Evolutionary conservation across 2,888 invertebrate species (phyloP), one percentile per base, ranked within the genome.

Genomic region (Tipula lateralis): DNA sequence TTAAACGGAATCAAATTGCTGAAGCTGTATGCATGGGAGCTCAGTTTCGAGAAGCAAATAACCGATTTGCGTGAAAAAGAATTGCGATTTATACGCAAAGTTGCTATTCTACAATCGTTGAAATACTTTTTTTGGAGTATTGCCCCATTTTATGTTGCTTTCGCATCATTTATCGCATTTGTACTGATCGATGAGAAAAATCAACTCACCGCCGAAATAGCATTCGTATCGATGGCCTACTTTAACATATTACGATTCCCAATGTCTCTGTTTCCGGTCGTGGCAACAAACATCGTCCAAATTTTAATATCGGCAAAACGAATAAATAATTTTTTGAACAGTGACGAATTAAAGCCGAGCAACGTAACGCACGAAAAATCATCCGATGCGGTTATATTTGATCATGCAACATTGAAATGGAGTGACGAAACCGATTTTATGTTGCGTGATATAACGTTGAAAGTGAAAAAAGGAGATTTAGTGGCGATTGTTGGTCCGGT

Each of bases 81-180:
- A 88, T 89, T 93, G 85, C 87, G 89, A 39, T 90, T 92, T 19
- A 89, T 94, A 85, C 92, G 91, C 87, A 91, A 91, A 85, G 89
- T 92, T 81, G 92, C 93, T 0, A 92, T 93, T 87, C 88, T 92
- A 4, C 90, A 91, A 87, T 91, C 92, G 19, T 89, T 34, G 0
- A 91, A 91, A 16, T 91, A 92, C 83, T 92, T 93, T 87, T 91
- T 92, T 85, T 94, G 93, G 92, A 91, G 91, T 30, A 92, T 92
- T 87, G 92, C 93, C 1, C 93, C 93, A 7, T 93, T 93, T 87
- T 86, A 93, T 89, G 93, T 85, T 3, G 87, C 89, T 1, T 86
- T 87, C 85, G 89, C 86, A 84, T 90, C 89, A 16, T 90, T 90
- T 86, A 87, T 88, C 2, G 88, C 88, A 6, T 90, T 88, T 87